Evolutionary conservation across 2,797 vertebrate species (phyloP), one percentile per base, ranked within the genome.

Genomic region (Phylloscopus collybita): DNA sequence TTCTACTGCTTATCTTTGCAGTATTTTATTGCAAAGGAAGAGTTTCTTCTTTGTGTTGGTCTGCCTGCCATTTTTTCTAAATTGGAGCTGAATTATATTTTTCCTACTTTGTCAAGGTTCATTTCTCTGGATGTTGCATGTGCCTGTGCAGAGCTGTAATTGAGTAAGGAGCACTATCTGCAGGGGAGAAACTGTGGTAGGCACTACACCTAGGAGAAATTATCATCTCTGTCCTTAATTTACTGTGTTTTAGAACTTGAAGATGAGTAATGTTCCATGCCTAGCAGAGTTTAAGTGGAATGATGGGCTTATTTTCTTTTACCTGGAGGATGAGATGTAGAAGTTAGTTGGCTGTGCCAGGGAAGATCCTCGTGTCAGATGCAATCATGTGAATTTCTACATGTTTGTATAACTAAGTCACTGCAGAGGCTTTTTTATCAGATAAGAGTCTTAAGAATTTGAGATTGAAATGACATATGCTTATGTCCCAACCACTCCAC

Each of bases 351-450:
- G 21, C 2, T 6, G 23, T 73, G 80, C 56, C 13, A 19, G 29
- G 29, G 54, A 76, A 60, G 42, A 45, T 56, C 67, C 75, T 81
- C 17, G 16, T 84, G 47, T 85, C 75, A 80, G 83, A 90, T 81
- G 25, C 36, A 62, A 69, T 69, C 21, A 29, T 36, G 29, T 1
- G 5, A 42, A 75, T 90, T 90, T 86, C 81, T 59, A 32, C 47
- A 16, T 83, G 26, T 65, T 91, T 91, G 47, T 85, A 10, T 54
- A 40, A 83, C 49, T 34, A 45, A 64, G 40, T 91, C 87, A 70
- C 13, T 86, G 69, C 72, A 88, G 36, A 62, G 36, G 16, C 42
- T 29, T 25, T 92, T 95, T 81, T 90, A 92, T 81, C 86, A 94
- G 92, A 57, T 88, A 23, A 26, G 25, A 84, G 11, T 65, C 38